Percentiles rank a stretch among this genome's conserved stretches.
phyloP scores from a whole-genome alignment of 2,888 invertebrate species.

The Calameuta idolon region DNA sequence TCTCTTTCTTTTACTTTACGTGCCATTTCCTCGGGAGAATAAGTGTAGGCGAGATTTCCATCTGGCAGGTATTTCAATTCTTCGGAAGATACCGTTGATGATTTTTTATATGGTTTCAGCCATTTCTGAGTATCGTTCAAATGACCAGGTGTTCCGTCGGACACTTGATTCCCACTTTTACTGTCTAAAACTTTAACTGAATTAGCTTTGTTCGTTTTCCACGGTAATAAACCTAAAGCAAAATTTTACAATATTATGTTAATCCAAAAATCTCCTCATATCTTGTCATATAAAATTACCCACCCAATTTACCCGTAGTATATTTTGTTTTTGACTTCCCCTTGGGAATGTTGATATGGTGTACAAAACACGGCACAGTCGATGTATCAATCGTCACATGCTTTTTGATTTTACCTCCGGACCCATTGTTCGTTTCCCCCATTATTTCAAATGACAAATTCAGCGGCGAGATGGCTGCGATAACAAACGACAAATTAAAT shows the following conservation, averaged over 20 bases:
- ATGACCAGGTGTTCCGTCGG: slow-evolving; percentile 55
- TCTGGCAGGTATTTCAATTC: slow-evolving; percentile 11
- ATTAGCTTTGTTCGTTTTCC: slow-evolving; percentile 48
- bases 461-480: not conserved
- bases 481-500: not conserved
- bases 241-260: not conserved
- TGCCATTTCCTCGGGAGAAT: slow-evolving; percentile 18
- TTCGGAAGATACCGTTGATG: not conserved
- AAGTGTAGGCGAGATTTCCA: slow-evolving; percentile 13
- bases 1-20: slow-evolving; percentile 21
- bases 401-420: not conserved
- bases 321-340: slow-evolving; percentile 45
- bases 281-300: not conserved
- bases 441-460: not conserved
- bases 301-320: slow-evolving; percentile 39
- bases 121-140: slow-evolving; percentile 60
- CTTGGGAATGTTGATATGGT: slow-evolving; percentile 23
- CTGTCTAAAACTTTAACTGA: slow-evolving; percentile 21
- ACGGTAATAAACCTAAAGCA: slow-evolving; percentile 48
- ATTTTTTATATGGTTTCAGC: slow-evolving; percentile 53
- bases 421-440: not conserved
- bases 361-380: not conserved
- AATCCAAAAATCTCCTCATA: not conserved
- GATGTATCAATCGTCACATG: not conserved
- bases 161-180: slow-evolving; percentile 24